Percentiles rank a stretch among this genome's conserved stretches.
These are phyloP conservation scores for Venturia canescens DNA, from an alignment of 1,140 invertebrate genomes.

Conservation along the genomic window DNA sequence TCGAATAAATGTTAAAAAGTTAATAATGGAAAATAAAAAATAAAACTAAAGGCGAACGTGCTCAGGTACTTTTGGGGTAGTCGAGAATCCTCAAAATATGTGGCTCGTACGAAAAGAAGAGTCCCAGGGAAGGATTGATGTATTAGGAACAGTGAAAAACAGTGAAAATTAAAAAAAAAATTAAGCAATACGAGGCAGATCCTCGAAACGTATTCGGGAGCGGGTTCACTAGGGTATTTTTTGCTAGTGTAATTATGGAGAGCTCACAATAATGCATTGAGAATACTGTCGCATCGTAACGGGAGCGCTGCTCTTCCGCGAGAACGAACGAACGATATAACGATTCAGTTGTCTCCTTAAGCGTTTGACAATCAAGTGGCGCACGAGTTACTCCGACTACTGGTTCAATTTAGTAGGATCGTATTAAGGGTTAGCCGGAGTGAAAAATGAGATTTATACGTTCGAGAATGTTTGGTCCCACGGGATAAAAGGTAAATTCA, in stretches of 20 bases:
- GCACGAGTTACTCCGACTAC: neutral
- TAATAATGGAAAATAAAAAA: neutral
- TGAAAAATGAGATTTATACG: conserved; percentile 28
- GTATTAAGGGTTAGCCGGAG: neutral
- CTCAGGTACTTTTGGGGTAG: too few species aligned
- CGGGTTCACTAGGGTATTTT: neutral
- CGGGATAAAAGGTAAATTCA: conserved; percentile 21
- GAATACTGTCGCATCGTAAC: conserved; percentile 50
- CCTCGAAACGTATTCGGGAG: neutral
- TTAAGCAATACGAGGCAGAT: too few species aligned
- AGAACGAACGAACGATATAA: conserved; percentile 36
- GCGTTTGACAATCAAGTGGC: conserved; percentile 52
- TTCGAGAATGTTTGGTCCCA: conserved; percentile 2
- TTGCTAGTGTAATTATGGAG: too few species aligned
- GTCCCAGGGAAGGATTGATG: too few species aligned
- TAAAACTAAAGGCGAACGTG: neutral
- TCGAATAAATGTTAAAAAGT: conserved; percentile 1
- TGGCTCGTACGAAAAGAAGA: too few species aligned
- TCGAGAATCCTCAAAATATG: too few species aligned
- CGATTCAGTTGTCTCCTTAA: conserved; percentile 64
- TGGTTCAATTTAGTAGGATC: neutral
- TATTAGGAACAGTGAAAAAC: too few species aligned
- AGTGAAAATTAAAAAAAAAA: too few species aligned
- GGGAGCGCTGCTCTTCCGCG: neutral
- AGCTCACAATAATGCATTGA: conserved; percentile 59